Conservation (phyloP, 2,888 invertebrate genomes). For the Temnothorax rugatulus region DNA sequence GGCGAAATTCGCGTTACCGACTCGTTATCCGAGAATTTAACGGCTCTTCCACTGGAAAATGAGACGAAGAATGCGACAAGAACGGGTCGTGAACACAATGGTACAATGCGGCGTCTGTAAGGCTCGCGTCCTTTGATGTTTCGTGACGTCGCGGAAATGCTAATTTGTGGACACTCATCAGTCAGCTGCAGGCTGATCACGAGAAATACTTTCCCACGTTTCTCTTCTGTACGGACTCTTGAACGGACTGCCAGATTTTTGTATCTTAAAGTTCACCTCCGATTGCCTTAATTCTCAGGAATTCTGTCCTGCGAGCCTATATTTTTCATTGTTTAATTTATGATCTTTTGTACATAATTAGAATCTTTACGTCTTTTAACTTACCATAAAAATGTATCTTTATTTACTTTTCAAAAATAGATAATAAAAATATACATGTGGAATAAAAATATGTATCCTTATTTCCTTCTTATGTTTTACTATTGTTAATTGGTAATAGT, state of each 20-base stretch:
- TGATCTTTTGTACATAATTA: background rate
- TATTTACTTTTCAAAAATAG: background rate
- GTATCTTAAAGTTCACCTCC: background rate
- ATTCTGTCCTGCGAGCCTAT: background rate
- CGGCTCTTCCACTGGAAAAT: slow-evolving; percentile 36
- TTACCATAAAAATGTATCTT: background rate
- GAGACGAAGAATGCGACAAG: slow-evolving; percentile 31
- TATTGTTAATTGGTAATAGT: background rate
- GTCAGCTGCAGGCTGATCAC: slow-evolving; percentile 46
- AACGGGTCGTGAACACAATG: slow-evolving; percentile 38
- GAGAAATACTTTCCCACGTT: slow-evolving; percentile 54
- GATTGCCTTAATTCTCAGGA: background rate
- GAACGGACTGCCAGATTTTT: background rate
- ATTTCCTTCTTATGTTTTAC: background rate
- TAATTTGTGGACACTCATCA: slow-evolving; percentile 54
- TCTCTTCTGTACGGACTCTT: background rate
- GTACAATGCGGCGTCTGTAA: slow-evolving; percentile 43
- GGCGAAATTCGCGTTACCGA: slow-evolving; percentile 7
- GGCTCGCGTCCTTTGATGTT: slow-evolving; percentile 42
- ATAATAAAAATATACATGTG: background rate
- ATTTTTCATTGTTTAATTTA: background rate
- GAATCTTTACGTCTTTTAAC: background rate
- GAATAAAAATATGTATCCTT: background rate
- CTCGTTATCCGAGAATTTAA: slow-evolving; percentile 6
- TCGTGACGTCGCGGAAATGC: slow-evolving; percentile 55